Base-by-base conservation (phyloP, 2,888 invertebrate species). In the Ypsolopha scabrella region DNA sequence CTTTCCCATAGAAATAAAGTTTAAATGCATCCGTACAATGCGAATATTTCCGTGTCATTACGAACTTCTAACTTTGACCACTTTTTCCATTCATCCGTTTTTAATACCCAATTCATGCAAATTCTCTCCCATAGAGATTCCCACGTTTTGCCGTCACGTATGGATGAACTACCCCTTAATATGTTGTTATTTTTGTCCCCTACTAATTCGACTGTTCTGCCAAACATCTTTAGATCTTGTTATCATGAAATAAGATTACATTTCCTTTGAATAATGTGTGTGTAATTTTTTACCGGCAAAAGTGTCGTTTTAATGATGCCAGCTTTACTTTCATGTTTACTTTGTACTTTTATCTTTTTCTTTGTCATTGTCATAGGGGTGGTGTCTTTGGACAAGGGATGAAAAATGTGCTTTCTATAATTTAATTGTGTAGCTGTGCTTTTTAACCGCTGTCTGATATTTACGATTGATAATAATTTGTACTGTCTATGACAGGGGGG, bases 241-340 rank as follows among this genome's bases (percentile, higher is more conserved):
- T 24, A 2, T 24, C 24, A 24, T 3, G 4, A 24, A 24, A 24
- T 24, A 24, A 4, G 4, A 24, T 24, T 24, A 4, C 2, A 24
- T 24, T 24, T 24, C 4, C 2, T 44, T 41, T 45, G 13, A 14
- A 49, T 35, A 8, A 10, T 46, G 33, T 11, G 9, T 10, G 11
- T 34, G 14, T 10, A 14, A n/a, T 49, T 49, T 38, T 49, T 49
- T 41, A 47, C 43, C 48, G 44, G 43, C 44, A 50, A 50, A 57
- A 58, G 72, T 76, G 71, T 80, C 77, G 67, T 61, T 80, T 75
- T 82, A 80, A 83, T 79, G 80, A 81, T 65, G 62, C 65, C 59
- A 61, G 59, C 66, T 68, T 67, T 70, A 61, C 64, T 67, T 72
- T 68, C 68, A 57, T 82, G 79, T 83, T 85, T 83, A 82, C 77